Evolutionary conservation across 2,888 invertebrate genomes (phyloP).

Genomic region (Callyntrura sp.): DNA sequence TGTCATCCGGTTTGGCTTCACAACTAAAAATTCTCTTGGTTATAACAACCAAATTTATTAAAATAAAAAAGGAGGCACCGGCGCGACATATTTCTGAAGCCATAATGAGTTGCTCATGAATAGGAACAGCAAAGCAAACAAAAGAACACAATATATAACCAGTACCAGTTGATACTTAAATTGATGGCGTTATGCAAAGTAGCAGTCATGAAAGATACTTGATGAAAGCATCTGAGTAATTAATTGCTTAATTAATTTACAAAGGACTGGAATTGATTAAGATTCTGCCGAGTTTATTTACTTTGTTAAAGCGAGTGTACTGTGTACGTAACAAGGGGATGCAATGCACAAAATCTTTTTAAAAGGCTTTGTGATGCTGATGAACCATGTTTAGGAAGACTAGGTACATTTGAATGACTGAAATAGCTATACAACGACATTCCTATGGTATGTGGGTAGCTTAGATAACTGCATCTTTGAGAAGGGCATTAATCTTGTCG

Average conservation of each 20-base stretch:
- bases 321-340: slow-evolving; percentile 10
- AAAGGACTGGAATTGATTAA: slow-evolving; percentile 70
- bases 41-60: no score
- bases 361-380: background rate
- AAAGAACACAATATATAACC: background rate
- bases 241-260: slow-evolving; percentile 74
- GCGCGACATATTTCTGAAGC: background rate
- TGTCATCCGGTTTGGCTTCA: no score
- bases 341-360: background rate
- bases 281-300: slow-evolving; percentile 8
- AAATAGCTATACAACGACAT: background rate
- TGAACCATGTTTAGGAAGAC: background rate
- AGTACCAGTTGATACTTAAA: slow-evolving; percentile 63
- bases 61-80: no score
- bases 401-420: background rate
- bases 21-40: no score
- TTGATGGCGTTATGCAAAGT: slow-evolving; percentile 62
- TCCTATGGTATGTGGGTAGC: background rate
- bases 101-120: background rate
- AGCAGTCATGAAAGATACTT: slow-evolving; percentile 48
- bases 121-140: background rate
- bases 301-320: slow-evolving; percentile 7
- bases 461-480: background rate
- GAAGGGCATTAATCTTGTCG: slow-evolving; percentile 23
- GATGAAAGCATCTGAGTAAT: slow-evolving; percentile 70